Percentiles rank a stretch among this genome's conserved stretches.
These are phyloP conservation scores for Oryzias javanicus DNA, from an alignment of 2,113 vertebrate species.

Conservation along the genomic window DNA sequence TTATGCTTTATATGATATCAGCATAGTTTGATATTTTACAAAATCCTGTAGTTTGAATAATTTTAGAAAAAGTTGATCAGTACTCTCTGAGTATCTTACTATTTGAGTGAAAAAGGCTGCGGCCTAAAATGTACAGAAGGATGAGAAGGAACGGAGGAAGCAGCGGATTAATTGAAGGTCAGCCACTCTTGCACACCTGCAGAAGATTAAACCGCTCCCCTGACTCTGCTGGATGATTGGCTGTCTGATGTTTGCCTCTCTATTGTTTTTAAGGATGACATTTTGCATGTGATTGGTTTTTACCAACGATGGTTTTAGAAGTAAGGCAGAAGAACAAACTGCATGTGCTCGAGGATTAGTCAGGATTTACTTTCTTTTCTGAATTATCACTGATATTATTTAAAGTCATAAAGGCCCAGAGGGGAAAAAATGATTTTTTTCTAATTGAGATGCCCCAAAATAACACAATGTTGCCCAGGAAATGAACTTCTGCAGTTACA, in stretches of 20 bases:
- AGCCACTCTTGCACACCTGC: constrained; percentile 8
- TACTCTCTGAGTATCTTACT: too few relatives aligned
- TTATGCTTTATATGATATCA: too few relatives aligned
- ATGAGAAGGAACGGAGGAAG: background rate
- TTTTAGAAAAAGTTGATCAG: too few relatives aligned
- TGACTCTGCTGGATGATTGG: constrained; percentile 4
- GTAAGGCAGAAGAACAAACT: constrained; percentile 15
- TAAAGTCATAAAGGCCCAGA: too few relatives aligned
- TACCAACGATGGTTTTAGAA: constrained; percentile 11
- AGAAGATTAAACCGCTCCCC: background rate
- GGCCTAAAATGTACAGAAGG: constrained; percentile 5
- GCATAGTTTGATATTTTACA: too few relatives aligned
- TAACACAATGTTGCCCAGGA: background rate
- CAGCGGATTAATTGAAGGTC: constrained; percentile 23
- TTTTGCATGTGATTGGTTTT: constrained; percentile 27
- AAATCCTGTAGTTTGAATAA: too few relatives aligned
- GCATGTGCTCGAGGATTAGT: constrained; percentile 15
- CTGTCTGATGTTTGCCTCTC: constrained; percentile 1
- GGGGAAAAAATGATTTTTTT: too few relatives aligned
- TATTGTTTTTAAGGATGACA: constrained; percentile 1
- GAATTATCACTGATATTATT: background rate
- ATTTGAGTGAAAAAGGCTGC: background rate
- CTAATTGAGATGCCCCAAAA: background rate
- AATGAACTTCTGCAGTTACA: constrained; percentile 3
- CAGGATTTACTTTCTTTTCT: constrained; percentile 5